Conservation (phyloP, 2,888 invertebrate genomes). For the Resseliella maxima region DNA sequence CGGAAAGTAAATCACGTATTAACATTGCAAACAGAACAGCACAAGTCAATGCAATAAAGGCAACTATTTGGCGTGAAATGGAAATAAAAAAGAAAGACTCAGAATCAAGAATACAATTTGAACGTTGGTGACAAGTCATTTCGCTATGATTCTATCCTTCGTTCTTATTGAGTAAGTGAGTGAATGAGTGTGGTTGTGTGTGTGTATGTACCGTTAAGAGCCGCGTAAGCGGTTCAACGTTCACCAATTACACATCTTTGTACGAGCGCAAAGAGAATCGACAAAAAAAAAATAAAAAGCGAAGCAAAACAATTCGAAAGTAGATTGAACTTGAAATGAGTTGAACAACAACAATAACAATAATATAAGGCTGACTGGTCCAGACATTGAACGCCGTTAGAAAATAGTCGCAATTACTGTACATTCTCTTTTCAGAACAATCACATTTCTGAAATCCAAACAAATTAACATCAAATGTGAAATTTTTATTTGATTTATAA, state of each 20-base stretch:
- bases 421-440: too few species aligned
- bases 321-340: neutral
- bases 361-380: neutral
- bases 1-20: slow-evolving; percentile 29
- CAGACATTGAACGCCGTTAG: neutral
- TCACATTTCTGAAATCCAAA: too few species aligned
- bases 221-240: slow-evolving; percentile 4
- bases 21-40: neutral
- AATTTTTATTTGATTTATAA: too few species aligned
- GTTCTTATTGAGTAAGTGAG: too few species aligned
- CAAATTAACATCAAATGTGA: too few species aligned
- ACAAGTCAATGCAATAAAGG: neutral
- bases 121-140: neutral
- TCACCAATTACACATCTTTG: neutral
- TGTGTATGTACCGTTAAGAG: neutral
- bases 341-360: neutral
- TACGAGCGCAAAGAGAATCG: neutral
- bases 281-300: neutral
- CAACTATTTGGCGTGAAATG: too few species aligned
- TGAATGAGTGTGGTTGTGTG: too few species aligned
- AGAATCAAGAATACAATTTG: too few species aligned
- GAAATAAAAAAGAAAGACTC: too few species aligned
- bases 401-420: too few species aligned
- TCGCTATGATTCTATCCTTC: neutral
- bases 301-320: neutral